phyloP scores from a whole-genome alignment of 2,113 vertebrate genomes.

The Verasper variegatus region DNA sequence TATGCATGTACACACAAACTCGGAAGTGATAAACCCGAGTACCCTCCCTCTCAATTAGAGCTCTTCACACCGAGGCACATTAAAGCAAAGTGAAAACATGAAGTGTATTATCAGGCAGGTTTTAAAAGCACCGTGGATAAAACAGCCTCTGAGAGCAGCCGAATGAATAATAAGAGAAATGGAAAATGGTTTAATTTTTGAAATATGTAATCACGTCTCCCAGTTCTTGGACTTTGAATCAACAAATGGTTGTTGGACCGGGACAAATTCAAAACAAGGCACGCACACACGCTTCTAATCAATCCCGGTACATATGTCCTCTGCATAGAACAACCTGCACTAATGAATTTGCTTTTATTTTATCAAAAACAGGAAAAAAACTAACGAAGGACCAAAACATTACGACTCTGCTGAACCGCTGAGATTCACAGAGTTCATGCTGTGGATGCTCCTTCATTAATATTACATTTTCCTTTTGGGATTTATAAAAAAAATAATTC shows the following conservation, averaged over 20 bases:
- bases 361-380: slow-evolving; percentile 9
- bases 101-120: background rate
- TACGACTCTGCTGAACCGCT: background rate
- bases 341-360: slow-evolving; percentile 10
- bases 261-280: background rate
- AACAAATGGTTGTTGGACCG: background rate
- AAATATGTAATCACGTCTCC: background rate
- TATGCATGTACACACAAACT: background rate
- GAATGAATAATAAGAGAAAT: background rate
- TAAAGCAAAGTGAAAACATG: background rate
- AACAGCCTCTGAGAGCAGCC: background rate
- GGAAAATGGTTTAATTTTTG: background rate
- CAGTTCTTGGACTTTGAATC: background rate
- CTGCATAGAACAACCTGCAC: background rate
- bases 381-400: background rate
- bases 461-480: background rate
- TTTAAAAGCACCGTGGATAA: background rate
- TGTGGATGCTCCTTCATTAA: slow-evolving; percentile 2
- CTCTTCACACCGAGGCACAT: background rate
- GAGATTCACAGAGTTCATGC: background rate
- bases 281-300: background rate
- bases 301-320: background rate
- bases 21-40: too few species aligned
- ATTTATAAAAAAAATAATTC: background rate
- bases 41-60: background rate